Evolutionary conservation across 2,797 vertebrate genomes (phyloP), one percentile per base, ranked within the genome.

Genomic region (Paramormyrops hopkinsi): DNA sequence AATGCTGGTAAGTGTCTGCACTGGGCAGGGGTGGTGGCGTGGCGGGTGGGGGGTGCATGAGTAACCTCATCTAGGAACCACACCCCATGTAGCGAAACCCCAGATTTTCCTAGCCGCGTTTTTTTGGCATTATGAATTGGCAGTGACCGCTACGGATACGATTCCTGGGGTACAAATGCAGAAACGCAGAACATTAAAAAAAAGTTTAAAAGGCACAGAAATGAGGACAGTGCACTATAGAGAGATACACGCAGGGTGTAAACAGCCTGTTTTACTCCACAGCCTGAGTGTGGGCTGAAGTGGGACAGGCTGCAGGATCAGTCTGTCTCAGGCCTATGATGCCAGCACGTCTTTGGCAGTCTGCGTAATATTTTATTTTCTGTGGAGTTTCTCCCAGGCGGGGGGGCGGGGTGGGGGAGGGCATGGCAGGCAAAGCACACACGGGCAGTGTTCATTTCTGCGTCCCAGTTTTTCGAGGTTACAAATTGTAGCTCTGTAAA

Each of bases 391-490:
- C 41, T 51, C 44, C 44, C 79, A 44, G 56, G n/a, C 56, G 4
- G 54, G 54, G 50, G 48, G 48, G 9, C 4, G 50, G 50, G 11
- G 29, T 29, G 29, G 0, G 19, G n/a, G 5, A 2, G 76, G 44
- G 0, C 33, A 9, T 17, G 48, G 44, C 6, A 51, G 12, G 12
- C 12, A 50, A 48, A 5, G n/a, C 19, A 25, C 69, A 48, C 46
- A 51, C 3, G 7, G n/a, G 22, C 33, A 46, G 65, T 82, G 19
- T 14, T 79, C 88, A 84, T 53, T 88, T 0, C 2, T 12, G 1
- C 88, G 92, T 92, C 91, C 92, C 93, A 91, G n/a, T 92, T 92
- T 86, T 65, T 62, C 14, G 87, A 86, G 91, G 90, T 90, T 89
- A 83, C 89, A 88, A 91, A 90, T 65, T 76, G 82, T 50, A 92